Conservation (phyloP, 2,113 vertebrate species). For the Megaceryle torquata region DNA sequence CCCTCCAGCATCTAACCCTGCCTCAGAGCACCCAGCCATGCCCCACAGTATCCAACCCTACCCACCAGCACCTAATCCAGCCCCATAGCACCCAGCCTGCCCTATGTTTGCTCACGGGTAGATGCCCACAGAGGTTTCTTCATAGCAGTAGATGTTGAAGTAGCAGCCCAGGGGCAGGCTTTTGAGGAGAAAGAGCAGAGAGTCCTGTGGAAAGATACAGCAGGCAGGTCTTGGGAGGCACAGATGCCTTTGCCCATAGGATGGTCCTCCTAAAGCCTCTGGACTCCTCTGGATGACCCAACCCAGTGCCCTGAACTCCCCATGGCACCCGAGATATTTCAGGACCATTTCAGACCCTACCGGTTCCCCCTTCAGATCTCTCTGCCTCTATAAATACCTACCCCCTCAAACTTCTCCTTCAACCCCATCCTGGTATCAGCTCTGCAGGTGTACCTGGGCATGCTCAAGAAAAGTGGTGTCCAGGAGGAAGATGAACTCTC, state of each 20-base stretch:
- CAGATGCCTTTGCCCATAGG: not conserved
- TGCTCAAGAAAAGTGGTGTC: not conserved
- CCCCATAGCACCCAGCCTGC: not conserved
- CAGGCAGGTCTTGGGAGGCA: not conserved
- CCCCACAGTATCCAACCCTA: not conserved
- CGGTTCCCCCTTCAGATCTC: not conserved
- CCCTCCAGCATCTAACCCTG: not conserved
- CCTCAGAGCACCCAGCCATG: not conserved
- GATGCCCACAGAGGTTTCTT: not conserved
- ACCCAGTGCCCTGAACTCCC: not conserved
- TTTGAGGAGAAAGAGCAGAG: not conserved
- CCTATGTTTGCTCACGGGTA: not conserved
- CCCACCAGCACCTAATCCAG: not conserved
- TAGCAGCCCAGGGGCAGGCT: not conserved
- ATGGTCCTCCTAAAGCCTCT: not conserved
- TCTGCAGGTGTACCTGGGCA: not conserved
- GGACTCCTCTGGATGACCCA: not conserved
- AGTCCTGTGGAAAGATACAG: not conserved
- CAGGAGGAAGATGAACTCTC: conserved; percentile 10
- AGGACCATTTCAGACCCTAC: not conserved
- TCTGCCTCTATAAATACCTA: not conserved
- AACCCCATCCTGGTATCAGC: not conserved
- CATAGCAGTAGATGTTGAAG: conserved; percentile 21
- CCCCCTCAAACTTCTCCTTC: not conserved
- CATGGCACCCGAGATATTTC: not conserved